Conservation (phyloP, 1,140 invertebrate genomes). For the Drosophila repletoides region DNA sequence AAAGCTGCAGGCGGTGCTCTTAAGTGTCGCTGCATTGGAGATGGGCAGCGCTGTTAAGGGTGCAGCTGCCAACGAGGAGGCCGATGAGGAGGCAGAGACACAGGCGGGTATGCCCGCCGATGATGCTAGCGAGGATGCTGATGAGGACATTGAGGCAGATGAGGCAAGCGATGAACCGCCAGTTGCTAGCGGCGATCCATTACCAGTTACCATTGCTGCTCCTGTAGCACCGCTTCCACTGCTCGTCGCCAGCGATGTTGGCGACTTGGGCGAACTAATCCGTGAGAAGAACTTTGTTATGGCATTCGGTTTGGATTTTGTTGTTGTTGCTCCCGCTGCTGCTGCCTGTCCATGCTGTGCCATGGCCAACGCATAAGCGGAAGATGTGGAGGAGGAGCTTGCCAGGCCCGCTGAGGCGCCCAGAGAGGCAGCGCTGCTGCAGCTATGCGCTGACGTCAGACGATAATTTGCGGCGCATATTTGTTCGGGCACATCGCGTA, state of each 20-base stretch:
- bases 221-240: neutral
- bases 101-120: conserved; percentile 39
- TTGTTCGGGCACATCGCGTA: conserved; percentile 80
- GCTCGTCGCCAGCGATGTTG: conserved; percentile 44
- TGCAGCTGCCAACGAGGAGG: conserved; percentile 68
- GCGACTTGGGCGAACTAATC: conserved; percentile 81
- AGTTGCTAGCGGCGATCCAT: neutral
- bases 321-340: conserved; percentile 13
- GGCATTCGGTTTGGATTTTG: conserved; percentile 80
- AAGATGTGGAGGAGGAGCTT: conserved; percentile 31
- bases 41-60: conserved; percentile 64
- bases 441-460: conserved; percentile 45
- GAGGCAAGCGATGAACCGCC: conserved; percentile 56
- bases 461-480: conserved; percentile 58
- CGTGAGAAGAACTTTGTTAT: conserved; percentile 81
- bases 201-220: neutral
- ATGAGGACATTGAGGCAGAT: conserved; percentile 71
- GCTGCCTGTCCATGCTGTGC: conserved; percentile 10
- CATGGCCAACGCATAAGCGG: conserved; percentile 17
- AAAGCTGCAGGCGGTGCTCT: conserved; percentile 73
- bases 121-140: conserved; percentile 64
- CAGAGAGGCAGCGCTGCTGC: conserved; percentile 25
- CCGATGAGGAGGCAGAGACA: conserved; percentile 66
- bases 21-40: conserved; percentile 69
- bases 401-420: conserved; percentile 12